Conservation (phyloP, 2,113 vertebrate species). For the Boulengeromyrus knoepffleri region DNA sequence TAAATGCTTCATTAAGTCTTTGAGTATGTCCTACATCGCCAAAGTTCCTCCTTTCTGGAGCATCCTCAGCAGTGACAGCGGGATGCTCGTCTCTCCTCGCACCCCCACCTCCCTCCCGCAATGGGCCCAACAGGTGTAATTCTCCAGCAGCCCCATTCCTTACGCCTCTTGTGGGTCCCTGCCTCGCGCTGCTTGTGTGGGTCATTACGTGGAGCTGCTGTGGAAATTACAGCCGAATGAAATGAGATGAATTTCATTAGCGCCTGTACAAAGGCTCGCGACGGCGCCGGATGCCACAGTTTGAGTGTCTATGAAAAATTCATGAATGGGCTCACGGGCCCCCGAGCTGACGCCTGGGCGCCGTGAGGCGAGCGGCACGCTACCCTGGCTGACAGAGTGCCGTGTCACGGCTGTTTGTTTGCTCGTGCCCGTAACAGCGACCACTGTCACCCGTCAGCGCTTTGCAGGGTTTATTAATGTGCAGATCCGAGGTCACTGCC, state of each 20-base stretch:
- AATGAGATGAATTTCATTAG: conserved; percentile 17
- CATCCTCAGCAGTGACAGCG: neutral
- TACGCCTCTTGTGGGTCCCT: neutral
- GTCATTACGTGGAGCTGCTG: neutral
- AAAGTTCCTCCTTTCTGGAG: neutral
- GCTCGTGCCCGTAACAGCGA: neutral
- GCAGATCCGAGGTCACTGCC: neutral
- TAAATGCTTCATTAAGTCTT: neutral
- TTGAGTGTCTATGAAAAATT: conserved; percentile 9
- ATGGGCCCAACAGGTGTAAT: neutral
- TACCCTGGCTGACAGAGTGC: neutral
- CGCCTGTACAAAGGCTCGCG: neutral
- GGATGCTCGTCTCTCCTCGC: neutral
- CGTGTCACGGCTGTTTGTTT: neutral
- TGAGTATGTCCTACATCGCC: neutral
- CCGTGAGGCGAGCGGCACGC: neutral
- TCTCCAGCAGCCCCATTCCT: neutral
- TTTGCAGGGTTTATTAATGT: neutral
- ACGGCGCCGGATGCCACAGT: neutral
- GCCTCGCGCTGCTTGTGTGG: neutral
- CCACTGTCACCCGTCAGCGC: neutral
- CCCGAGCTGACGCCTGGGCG: neutral
- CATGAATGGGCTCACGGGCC: neutral
- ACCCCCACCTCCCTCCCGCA: neutral
- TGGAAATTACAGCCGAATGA: neutral